These are phyloP conservation scores for Gallinago solitaria DNA, from an alignment of 2,797 vertebrate genomes.

Conservation along the genomic window DNA sequence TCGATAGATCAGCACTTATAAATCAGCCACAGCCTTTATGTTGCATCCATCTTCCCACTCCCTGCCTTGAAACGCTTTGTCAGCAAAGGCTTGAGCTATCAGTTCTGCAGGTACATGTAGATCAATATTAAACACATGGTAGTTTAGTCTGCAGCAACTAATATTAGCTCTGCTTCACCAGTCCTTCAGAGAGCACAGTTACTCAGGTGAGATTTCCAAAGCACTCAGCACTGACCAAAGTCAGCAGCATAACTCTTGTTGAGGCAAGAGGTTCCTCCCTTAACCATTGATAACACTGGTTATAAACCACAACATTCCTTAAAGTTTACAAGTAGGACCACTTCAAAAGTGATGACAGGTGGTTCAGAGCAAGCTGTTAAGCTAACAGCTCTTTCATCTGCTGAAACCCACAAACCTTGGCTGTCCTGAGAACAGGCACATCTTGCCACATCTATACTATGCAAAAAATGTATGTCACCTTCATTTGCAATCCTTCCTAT, in stretches of 20 bases:
- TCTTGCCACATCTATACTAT: background rate
- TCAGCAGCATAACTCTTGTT: background rate
- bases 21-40: background rate
- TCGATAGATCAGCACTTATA: slow-evolving; percentile 11
- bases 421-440: background rate
- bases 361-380: background rate
- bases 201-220: background rate
- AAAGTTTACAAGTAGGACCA: background rate
- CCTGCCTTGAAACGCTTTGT: slow-evolving; percentile 10
- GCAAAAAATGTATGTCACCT: background rate
- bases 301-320: background rate
- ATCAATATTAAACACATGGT: slow-evolving; percentile 22
- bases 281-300: background rate
- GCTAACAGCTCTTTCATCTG: background rate
- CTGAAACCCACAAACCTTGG: background rate
- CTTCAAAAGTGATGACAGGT: background rate
- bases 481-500: background rate
- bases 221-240: background rate
- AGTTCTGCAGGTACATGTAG: slow-evolving; percentile 3
- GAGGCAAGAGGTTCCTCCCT: background rate
- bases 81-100: slow-evolving; percentile 35
- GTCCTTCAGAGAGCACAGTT: background rate
- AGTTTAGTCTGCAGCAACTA: background rate
- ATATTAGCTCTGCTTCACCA: background rate
- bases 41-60: background rate